Evolutionary conservation across 2,113 vertebrate species (phyloP).

Genomic region (Brachypteracias leptosomus): DNA sequence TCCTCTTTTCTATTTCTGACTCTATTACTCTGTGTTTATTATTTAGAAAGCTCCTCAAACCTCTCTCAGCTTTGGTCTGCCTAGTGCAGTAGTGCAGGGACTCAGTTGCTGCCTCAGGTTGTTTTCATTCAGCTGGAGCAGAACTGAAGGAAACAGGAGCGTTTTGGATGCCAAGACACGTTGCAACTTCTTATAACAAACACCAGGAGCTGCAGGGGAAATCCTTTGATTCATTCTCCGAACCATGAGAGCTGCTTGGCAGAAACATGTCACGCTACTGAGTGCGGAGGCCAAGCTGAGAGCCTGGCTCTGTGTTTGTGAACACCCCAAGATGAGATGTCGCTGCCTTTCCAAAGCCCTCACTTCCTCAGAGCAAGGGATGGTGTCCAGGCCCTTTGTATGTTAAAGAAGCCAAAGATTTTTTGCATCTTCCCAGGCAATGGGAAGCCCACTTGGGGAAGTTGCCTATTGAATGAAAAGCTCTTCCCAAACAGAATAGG

Average conservation of each 20-base stretch:
- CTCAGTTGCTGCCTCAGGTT: neutral
- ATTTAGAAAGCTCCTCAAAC: neutral
- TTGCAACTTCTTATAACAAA: neutral
- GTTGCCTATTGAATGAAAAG: neutral
- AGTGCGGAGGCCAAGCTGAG: neutral
- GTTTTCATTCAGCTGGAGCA: neutral
- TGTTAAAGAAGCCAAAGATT: neutral
- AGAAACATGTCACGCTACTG: neutral
- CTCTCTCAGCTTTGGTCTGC: neutral
- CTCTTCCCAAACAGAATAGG: neutral
- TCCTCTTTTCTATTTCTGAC: neutral
- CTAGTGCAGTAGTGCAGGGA: neutral
- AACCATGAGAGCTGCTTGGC: neutral
- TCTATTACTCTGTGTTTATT: neutral
- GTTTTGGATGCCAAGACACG: neutral
- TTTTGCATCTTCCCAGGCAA: accelerated
- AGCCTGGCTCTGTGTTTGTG: neutral
- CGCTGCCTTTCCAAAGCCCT: neutral
- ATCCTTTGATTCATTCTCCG: slow-evolving; percentile 11
- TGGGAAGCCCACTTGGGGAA: neutral
- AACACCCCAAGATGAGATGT: neutral
- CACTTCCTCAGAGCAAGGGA: neutral
- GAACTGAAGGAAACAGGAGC: neutral
- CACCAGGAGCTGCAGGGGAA: neutral
- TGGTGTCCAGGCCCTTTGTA: neutral